Percentiles rank a stretch among this genome's conserved stretches.
These are phyloP conservation scores for Hylyphantes graminicola DNA, from an alignment of 1,140 invertebrate genomes.

Conservation along the genomic window DNA sequence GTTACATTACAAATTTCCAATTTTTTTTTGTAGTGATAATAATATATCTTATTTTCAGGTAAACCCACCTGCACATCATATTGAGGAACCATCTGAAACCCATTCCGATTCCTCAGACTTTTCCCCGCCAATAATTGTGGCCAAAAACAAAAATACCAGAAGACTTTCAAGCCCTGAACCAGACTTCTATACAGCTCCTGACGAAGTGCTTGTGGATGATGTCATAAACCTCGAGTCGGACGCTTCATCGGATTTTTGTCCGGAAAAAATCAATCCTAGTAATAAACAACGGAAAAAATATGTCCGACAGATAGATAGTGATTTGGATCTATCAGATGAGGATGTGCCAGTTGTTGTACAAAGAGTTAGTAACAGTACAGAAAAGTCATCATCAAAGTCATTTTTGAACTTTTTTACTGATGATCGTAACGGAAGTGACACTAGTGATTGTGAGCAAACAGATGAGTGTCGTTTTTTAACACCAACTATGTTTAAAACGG, in stretches of 20 bases:
- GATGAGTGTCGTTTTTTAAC: constrained; percentile 7
- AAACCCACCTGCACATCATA: background rate
- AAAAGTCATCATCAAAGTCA: too few species aligned
- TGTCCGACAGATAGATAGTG: background rate
- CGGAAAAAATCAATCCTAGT: background rate
- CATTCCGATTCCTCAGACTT: constrained; percentile 13
- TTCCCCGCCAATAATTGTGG: too few species aligned
- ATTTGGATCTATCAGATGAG: background rate
- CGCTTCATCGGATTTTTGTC: background rate
- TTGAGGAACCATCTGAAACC: background rate
- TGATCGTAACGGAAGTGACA: background rate
- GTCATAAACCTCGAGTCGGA: background rate
- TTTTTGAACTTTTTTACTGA: background rate
- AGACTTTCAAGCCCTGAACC: background rate
- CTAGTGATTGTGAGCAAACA: constrained; percentile 40
- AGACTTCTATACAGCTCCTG: background rate
- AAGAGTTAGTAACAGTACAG: too few species aligned
- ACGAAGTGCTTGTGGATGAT: background rate
- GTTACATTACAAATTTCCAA: background rate
- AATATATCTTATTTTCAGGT: background rate
- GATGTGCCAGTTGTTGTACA: background rate
- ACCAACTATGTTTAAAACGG: constrained; percentile 43
- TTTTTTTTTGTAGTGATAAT: background rate
- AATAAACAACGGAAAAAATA: background rate
- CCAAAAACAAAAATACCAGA: constrained; percentile 1